phyloP scores from a whole-genome alignment of 2,888 invertebrate genomes.

The Caenorhabditis japonica region DNA sequence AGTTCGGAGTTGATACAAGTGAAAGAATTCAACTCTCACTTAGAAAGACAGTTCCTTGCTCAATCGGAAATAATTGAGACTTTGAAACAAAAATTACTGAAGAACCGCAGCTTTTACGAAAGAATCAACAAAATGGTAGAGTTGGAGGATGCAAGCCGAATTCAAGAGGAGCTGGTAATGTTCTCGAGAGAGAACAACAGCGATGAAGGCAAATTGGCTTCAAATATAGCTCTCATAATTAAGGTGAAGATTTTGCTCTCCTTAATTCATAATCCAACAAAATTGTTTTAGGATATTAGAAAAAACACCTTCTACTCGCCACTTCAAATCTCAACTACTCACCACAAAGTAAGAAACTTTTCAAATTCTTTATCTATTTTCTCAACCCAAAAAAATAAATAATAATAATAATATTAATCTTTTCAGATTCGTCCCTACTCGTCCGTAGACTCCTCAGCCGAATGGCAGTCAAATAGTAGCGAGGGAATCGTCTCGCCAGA shows the following conservation, averaged over 20 bases:
- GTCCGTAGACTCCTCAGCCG: constrained; percentile 64
- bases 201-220: constrained; percentile 56
- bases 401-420: constrained; percentile 15
- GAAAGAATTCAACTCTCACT: constrained; percentile 64
- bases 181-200: constrained; percentile 54
- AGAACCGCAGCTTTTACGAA: constrained; percentile 50
- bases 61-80: constrained; percentile 74
- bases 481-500: constrained; percentile 63
- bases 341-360: constrained; percentile 56
- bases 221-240: constrained; percentile 56
- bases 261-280: not conserved
- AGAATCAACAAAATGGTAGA: constrained; percentile 55
- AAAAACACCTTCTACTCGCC: constrained; percentile 53
- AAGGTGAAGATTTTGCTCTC: constrained; percentile 20
- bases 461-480: constrained; percentile 65
- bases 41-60: constrained; percentile 66
- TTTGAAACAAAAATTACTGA: constrained; percentile 67
- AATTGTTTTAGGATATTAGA: constrained; percentile 33
- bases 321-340: constrained; percentile 60
- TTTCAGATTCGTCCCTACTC: constrained; percentile 62
- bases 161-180: constrained; percentile 50
- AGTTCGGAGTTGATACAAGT: constrained; percentile 58
- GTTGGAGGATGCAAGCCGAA: constrained; percentile 46
- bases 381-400: too few species aligned
- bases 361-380: not conserved